phyloP scores from a whole-genome alignment of 2,888 invertebrate species.

The Caradrina clavipalpis region DNA sequence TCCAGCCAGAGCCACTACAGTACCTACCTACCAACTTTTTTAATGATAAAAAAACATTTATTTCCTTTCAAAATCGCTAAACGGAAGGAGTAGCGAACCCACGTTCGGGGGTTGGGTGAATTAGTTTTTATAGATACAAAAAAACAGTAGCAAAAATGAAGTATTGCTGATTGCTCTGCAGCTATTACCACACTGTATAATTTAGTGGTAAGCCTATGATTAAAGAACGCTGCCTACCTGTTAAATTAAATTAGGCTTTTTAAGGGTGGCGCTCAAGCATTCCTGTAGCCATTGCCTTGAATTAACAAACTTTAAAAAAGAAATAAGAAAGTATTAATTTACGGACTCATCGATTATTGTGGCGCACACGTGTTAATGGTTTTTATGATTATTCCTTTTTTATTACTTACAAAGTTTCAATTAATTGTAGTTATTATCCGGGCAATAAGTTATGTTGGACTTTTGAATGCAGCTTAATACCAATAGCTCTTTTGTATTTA shows the following conservation, averaged over 20 bases:
- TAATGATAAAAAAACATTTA: constrained; percentile 28
- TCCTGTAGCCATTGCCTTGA: constrained; percentile 76
- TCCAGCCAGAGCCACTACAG: too few relatives aligned
- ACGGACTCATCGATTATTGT: constrained; percentile 84
- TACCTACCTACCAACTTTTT: background rate
- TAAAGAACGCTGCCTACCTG: constrained; percentile 90
- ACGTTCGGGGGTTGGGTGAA: constrained; percentile 66
- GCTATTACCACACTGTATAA: constrained; percentile 88
- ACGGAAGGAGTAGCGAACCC: constrained; percentile 73
- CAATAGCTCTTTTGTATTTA: constrained; percentile 35
- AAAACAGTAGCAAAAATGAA: constrained; percentile 89
- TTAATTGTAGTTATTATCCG: constrained; percentile 55
- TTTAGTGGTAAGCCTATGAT: constrained; percentile 89
- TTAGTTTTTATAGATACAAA: constrained; percentile 79
- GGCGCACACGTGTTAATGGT: constrained; percentile 85
- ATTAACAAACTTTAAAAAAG: constrained; percentile 81
- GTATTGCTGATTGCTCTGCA: constrained; percentile 89
- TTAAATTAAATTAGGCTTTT: constrained; percentile 91
- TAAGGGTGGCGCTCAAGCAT: constrained; percentile 85
- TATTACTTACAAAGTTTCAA: constrained; percentile 61
- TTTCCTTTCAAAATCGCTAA: constrained; percentile 58
- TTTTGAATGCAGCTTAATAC: constrained; percentile 45
- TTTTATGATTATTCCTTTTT: constrained; percentile 77
- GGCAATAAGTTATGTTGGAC: constrained; percentile 34
- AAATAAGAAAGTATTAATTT: constrained; percentile 83